Conservation (phyloP, 2,113 vertebrate species). For the Coregonus clupeaformis region DNA sequence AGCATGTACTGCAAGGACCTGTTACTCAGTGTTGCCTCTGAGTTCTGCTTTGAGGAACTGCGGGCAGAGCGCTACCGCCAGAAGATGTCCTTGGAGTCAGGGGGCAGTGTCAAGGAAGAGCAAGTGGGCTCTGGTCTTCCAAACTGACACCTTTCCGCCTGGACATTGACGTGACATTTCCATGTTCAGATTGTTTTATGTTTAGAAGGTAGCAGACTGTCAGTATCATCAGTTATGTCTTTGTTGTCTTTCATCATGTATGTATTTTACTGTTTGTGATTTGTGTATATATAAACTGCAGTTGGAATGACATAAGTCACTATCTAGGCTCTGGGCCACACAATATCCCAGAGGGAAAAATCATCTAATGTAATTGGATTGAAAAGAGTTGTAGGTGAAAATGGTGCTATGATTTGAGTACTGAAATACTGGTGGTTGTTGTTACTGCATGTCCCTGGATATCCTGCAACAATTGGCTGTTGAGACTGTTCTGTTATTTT, state of each 20-base stretch:
- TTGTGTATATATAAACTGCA: background rate
- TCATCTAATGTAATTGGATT: too few relatives aligned
- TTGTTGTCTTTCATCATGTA: background rate
- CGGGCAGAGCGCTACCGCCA: slow-evolving; percentile 86
- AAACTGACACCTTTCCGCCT: background rate
- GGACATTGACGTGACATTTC: background rate
- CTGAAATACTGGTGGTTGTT: too few relatives aligned
- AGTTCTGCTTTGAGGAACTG: slow-evolving; percentile 95
- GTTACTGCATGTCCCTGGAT: too few relatives aligned
- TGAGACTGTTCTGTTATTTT: too few relatives aligned
- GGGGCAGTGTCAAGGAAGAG: slow-evolving; percentile 54
- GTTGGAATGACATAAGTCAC: too few relatives aligned
- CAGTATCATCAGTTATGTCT: background rate
- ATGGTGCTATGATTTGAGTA: too few relatives aligned
- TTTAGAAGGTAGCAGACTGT: too few relatives aligned
- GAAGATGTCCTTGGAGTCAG: slow-evolving; percentile 68
- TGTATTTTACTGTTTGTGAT: background rate
- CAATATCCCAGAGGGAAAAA: too few relatives aligned
- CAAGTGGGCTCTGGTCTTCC: background rate
- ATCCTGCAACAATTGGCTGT: too few relatives aligned
- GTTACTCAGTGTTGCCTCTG: slow-evolving; percentile 85
- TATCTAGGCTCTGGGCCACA: too few relatives aligned
- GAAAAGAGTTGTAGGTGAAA: too few relatives aligned
- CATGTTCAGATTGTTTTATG: background rate
- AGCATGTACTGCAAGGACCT: slow-evolving; percentile 94